phyloP scores from a whole-genome alignment of 2,113 vertebrate species.

The Tichodroma muraria region DNA sequence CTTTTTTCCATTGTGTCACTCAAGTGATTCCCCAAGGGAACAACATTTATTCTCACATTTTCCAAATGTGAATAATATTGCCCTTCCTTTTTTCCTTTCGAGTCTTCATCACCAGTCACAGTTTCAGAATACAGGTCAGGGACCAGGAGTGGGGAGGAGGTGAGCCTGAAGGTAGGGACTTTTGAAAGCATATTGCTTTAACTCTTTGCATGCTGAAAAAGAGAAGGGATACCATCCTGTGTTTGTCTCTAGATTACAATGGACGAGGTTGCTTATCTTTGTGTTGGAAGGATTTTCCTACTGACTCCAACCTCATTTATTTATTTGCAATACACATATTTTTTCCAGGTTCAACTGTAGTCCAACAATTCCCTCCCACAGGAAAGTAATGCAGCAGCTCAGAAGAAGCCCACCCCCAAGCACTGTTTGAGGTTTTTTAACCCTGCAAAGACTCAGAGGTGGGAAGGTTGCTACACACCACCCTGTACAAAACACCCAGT shows the following conservation, averaged over 20 bases:
- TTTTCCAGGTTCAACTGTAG: background rate
- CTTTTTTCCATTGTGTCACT: constrained; percentile 34
- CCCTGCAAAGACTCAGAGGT: background rate
- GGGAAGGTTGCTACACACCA: background rate
- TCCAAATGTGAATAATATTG: background rate
- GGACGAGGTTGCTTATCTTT: background rate
- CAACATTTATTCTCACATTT: background rate
- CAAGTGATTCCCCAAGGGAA: background rate
- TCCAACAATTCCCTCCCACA: background rate
- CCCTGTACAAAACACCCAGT: background rate
- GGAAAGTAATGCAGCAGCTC: background rate
- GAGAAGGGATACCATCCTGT: background rate
- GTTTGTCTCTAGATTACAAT: background rate
- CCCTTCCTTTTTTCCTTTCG: background rate
- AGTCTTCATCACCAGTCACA: background rate
- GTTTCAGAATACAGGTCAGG: background rate
- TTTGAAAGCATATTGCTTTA: background rate
- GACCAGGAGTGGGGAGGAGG: background rate
- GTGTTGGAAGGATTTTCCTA: background rate
- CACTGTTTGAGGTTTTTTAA: background rate
- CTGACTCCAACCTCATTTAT: background rate
- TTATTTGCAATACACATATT: background rate
- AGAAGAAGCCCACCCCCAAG: background rate
- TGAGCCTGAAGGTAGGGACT: background rate
- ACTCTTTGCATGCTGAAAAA: background rate